These are phyloP conservation scores for Euphydryas editha DNA, from an alignment of 2,888 invertebrate species.

Conservation along the genomic window DNA sequence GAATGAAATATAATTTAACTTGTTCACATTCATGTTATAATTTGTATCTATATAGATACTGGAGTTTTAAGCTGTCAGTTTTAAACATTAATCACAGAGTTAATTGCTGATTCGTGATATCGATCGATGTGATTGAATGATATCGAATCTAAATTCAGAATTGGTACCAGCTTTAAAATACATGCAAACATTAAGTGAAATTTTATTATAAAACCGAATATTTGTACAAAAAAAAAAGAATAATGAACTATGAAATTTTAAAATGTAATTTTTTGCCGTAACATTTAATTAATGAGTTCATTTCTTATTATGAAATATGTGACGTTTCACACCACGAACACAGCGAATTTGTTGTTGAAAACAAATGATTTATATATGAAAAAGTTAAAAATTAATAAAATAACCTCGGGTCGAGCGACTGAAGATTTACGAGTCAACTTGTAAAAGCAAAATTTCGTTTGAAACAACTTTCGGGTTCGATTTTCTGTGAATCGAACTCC, in stretches of 20 bases:
- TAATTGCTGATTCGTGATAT: background rate
- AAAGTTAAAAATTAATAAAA: constrained; percentile 37
- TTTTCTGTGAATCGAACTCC: constrained; percentile 30
- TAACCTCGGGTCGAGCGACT: constrained; percentile 28
- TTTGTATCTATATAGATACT: background rate
- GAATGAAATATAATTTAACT: too few relatives aligned
- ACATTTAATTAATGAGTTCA: background rate
- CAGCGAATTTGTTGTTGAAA: constrained; percentile 1
- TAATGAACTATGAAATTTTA: background rate
- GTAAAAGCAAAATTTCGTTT: constrained; percentile 27
- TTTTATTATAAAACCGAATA: too few relatives aligned
- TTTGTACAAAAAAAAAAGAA: too few relatives aligned
- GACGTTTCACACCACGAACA: background rate
- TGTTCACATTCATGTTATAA: too few relatives aligned
- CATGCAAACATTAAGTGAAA: background rate
- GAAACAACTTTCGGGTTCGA: constrained; percentile 29
- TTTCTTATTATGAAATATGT: constrained; percentile 4
- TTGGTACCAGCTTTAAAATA: background rate
- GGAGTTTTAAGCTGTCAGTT: too few relatives aligned
- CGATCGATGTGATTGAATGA: too few relatives aligned
- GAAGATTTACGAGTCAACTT: constrained; percentile 38
- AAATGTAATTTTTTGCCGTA: background rate
- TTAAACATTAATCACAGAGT: background rate
- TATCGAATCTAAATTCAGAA: background rate
- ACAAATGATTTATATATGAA: constrained; percentile 21